Evolutionary conservation across 1,140 invertebrate genomes (phyloP), one percentile per base, ranked within the genome.

Genomic region (Aricia agestis): DNA sequence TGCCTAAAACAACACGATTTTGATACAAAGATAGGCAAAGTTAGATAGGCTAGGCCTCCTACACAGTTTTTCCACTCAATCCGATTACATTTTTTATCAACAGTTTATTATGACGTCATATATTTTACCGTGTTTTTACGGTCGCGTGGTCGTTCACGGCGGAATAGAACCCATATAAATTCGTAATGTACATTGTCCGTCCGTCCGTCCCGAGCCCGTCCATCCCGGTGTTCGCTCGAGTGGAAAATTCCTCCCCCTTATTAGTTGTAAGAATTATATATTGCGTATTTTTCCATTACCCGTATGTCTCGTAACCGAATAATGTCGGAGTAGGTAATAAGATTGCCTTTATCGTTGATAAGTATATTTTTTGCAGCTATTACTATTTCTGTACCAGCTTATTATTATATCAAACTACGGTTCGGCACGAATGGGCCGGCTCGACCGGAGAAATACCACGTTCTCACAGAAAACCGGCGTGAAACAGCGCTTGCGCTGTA

Each of bases 111-210:
- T 52, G 45, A 52, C 13, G 45, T 15, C 45, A 52, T 52, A 52
- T 52, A 52, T 52, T 52, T 52, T 52, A 52, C 45, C 45, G 45
- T 52, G 45, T 52, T 52, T 52, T 52, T 52, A 52, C 45, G 45
- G 45, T 52, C 45, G 45, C 45, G 45, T 52, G 45, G 45, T 52
- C 45, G 45, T 15, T 52, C 11, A 52, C 11, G 45, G 45, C 45
- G 45, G 13, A 52, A 52, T 52, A 52, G 45, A 13, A 52, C 45
- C 45, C 45, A 10, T 52, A 52, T 52, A 52, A 52, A 52, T 52
- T 52, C 45, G 45, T 52, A 52, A 52, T 52, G 45, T 52, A 52
- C 45, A 52, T 52, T 52, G 45, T 52, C 45, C 45, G 45, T 15
- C 45, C 11, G 45, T 4, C 45, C 45, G 11, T 52, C 9, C 45